Evolutionary conservation across 1,140 invertebrate genomes (phyloP).

Genomic region (Cheumatopsyche charites): DNA sequence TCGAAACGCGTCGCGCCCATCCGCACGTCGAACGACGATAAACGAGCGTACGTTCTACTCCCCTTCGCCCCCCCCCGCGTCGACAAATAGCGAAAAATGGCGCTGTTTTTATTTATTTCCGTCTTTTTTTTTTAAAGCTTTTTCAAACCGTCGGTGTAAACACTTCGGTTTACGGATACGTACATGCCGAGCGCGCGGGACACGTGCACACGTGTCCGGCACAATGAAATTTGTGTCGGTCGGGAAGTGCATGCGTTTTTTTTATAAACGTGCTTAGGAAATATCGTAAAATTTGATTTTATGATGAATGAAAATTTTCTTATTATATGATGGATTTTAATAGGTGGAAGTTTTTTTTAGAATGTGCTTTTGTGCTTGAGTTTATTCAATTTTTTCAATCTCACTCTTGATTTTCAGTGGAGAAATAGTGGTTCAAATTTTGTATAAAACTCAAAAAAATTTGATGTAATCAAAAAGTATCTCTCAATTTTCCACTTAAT

Average conservation of each 20-base stretch:
- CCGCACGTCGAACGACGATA: not conserved
- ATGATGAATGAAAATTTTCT: too few relatives aligned
- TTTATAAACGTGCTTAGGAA: not conserved
- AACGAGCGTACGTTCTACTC: not conserved
- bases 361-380: too few relatives aligned
- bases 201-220: too few relatives aligned
- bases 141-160: not conserved
- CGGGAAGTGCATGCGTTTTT: not conserved
- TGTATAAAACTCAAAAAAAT: too few relatives aligned
- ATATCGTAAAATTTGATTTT: too few relatives aligned
- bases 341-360: too few relatives aligned
- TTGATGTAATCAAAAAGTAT: too few relatives aligned
- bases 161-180: slow-evolving; percentile 4
- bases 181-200: not conserved
- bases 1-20: not conserved
- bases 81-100: slow-evolving; percentile 2
- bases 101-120: not conserved
- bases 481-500: too few relatives aligned
- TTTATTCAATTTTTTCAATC: too few relatives aligned
- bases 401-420: too few relatives aligned
- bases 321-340: too few relatives aligned
- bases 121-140: not conserved
- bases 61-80: not conserved
- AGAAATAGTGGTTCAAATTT: too few relatives aligned
- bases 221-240: not conserved